Percentiles rank a stretch among this genome's conserved stretches.
phyloP scores from a whole-genome alignment of 2,888 invertebrate species.

The Cheiracanthium punctorium region DNA sequence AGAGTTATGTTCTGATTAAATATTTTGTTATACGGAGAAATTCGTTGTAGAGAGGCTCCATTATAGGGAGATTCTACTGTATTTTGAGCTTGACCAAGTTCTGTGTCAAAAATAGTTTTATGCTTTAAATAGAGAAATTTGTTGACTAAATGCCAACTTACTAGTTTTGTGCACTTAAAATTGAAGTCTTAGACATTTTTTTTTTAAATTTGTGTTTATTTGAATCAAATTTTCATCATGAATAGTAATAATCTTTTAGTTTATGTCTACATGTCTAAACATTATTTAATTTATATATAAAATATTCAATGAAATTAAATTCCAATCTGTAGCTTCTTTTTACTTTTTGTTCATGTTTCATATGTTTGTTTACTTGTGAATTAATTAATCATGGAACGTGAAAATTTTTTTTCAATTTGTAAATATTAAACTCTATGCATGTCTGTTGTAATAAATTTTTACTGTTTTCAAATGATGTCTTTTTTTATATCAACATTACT shows the following conservation, averaged over 20 bases:
- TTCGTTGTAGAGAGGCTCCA: too few relatives aligned
- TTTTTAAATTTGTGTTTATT: too few relatives aligned
- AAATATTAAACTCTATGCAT: slow-evolving; percentile 60
- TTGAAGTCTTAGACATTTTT: too few relatives aligned
- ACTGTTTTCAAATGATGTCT: slow-evolving; percentile 44
- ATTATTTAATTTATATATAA: background rate
- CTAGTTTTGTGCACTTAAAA: background rate
- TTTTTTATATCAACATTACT: background rate
- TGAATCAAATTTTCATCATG: too few relatives aligned
- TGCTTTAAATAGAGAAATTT: background rate
- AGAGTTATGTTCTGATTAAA: too few relatives aligned
- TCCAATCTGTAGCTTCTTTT: slow-evolving; percentile 49
- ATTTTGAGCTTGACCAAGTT: background rate
- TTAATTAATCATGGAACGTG: slow-evolving; percentile 40
- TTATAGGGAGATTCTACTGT: too few relatives aligned
- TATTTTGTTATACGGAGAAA: too few relatives aligned
- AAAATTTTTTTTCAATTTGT: slow-evolving; percentile 58
- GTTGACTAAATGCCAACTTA: background rate
- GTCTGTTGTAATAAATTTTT: slow-evolving; percentile 70
- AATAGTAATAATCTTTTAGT: too few relatives aligned
- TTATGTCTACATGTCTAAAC: too few relatives aligned
- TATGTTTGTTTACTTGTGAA: slow-evolving; percentile 66
- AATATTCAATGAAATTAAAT: slow-evolving; percentile 41
- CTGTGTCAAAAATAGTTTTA: background rate
- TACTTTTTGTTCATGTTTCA: slow-evolving; percentile 57